Percentiles rank a stretch among this genome's conserved stretches.
These are phyloP conservation scores for Pteropus rufus DNA, from an alignment of 2,797 vertebrate species.

Conservation along the genomic window DNA sequence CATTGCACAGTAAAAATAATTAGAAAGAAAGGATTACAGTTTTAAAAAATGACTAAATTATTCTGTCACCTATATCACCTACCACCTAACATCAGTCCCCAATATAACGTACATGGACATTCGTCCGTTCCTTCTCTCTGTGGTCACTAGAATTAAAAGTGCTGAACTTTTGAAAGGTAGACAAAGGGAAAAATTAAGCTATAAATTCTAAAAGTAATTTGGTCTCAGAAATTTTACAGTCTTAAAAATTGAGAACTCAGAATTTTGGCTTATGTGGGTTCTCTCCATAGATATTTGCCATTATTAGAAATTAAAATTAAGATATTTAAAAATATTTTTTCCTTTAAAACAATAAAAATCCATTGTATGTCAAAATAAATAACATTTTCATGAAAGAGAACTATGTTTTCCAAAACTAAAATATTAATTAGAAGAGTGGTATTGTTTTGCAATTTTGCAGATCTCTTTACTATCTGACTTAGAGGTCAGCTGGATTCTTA, in stretches of 20 bases:
- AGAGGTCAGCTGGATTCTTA: not conserved
- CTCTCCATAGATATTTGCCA: not conserved
- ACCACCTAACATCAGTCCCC: not conserved
- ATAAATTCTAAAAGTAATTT: not conserved
- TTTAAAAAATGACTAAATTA: not conserved
- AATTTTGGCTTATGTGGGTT: not conserved
- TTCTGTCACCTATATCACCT: not conserved
- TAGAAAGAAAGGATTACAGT: not conserved
- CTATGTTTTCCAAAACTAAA: not conserved
- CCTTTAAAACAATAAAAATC: conserved; percentile 22
- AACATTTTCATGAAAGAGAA: not conserved
- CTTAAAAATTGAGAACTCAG: not conserved
- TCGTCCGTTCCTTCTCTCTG: not conserved
- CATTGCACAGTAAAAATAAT: not conserved
- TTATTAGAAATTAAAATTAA: conserved; percentile 4
- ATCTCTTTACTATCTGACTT: not conserved
- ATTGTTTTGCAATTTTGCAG: not conserved
- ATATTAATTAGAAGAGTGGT: not conserved
- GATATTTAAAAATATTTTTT: not conserved
- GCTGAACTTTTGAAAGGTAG: not conserved
- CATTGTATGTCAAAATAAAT: not conserved
- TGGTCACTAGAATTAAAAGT: not conserved
- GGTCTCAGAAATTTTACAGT: not conserved
- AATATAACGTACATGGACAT: not conserved
- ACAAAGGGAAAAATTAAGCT: not conserved